These are phyloP conservation scores for Spodoptera litura DNA, from an alignment of 1,140 invertebrate species.

Conservation along the genomic window DNA sequence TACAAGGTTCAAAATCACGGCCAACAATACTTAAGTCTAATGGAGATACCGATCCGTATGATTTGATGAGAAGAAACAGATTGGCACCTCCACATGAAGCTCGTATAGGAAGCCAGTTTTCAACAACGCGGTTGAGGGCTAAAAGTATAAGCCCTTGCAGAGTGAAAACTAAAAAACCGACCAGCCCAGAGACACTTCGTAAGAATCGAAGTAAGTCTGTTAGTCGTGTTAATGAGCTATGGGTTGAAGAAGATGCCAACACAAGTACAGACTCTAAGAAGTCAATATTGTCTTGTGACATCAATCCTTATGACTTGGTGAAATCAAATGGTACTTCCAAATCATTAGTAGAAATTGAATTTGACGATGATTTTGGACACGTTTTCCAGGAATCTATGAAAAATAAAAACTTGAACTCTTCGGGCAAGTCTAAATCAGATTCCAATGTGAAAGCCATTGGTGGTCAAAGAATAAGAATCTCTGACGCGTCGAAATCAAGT, in stretches of 20 bases:
- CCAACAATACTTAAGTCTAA: slow-evolving; percentile 87
- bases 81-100: slow-evolving; percentile 88
- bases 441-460: slow-evolving; percentile 86
- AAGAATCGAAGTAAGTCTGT: slow-evolving; percentile 84
- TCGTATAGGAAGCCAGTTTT: slow-evolving; percentile 85
- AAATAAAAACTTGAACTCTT: slow-evolving; percentile 59
- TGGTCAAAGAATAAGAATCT: slow-evolving; percentile 87
- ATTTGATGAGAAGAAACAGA: slow-evolving; percentile 91
- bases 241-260: slow-evolving; percentile 83
- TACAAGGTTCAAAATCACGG: slow-evolving; percentile 87
- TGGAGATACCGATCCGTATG: slow-evolving; percentile 90
- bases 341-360: slow-evolving; percentile 76
- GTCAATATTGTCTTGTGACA: slow-evolving; percentile 94
- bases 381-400: slow-evolving; percentile 75
- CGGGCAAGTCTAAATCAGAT: slow-evolving; percentile 74
- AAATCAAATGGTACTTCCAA: slow-evolving; percentile 79
- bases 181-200: slow-evolving; percentile 73
- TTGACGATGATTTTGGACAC: slow-evolving; percentile 78
- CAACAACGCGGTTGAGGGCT: slow-evolving; percentile 85
- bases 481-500: slow-evolving; percentile 75
- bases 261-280: slow-evolving; percentile 85
- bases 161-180: slow-evolving; percentile 80
- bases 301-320: slow-evolving; percentile 94
- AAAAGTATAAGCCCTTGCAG: slow-evolving; percentile 88
- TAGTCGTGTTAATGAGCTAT: slow-evolving; percentile 81